Base-by-base conservation (phyloP, 2,797 vertebrate species). In the Poeciliopsis turneri region DNA sequence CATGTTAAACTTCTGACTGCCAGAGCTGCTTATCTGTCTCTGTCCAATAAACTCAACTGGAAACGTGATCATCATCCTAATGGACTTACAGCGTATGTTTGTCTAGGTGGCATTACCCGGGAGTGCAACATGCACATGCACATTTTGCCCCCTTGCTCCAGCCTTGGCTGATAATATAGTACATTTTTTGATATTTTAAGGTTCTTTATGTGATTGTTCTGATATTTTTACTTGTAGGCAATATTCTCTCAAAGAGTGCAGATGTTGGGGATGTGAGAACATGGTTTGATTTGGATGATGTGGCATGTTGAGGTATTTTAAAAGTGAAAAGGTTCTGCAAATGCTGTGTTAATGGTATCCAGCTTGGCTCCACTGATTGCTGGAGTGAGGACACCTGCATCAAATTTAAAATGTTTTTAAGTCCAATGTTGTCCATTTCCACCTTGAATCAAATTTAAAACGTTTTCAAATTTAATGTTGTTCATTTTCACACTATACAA, bases 1-100 rank as follows among this genome's bases (percentile, higher is more conserved):
- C 75, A 61, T 64, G 53, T 89, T 90, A 68, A 82, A 81, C 81
- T 78, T 78, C 10, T 47, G 69, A 78, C 86, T 87, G 79, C 86
- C 82, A 53, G 28, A 86, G 80, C 28, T 70, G 83, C 77, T 84
- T 30, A 46, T 82, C 57, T 51, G 71, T 71, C 61, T 83, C 41
- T 61, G 78, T 89, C 78, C 87, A 80, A 84, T 81, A 74, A 85
- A 84, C 5, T 46, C 68, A 28, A 6, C 64, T 66, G 74, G 64
- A 76, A 76, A 85, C 41, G 77, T 87, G 81, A 78, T 75, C 23
- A 1, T 57, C 76, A 82, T 84, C 74, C 68, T 80, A 79, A 87
- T 81, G 15, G 18, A 28, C 30, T 16, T 61, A n/a, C 46, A 76
- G 33, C 28, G 10, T 86, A 74, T 41, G n/a, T 75, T 78, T 75